Percentiles rank a stretch among this genome's conserved stretches.
Evolutionary conservation across 1,140 invertebrate species (phyloP).

Genomic region (Drosophila chauvacae): DNA sequence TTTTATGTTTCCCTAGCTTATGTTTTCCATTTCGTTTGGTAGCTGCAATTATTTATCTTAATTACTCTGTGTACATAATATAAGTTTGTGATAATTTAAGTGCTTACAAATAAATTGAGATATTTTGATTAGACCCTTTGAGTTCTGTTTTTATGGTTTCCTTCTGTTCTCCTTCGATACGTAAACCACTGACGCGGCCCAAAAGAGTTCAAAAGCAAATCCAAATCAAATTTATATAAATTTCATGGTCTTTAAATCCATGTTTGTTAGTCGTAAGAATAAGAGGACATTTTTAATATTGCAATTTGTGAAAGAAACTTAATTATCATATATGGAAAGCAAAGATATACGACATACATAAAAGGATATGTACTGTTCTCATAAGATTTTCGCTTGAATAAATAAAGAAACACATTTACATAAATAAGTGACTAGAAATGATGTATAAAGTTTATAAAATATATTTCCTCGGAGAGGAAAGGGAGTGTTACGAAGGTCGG

Average conservation of each 20-base stretch:
- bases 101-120: constrained; percentile 62
- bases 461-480: not conserved
- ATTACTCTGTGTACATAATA: constrained; percentile 53
- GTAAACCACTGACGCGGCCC: constrained; percentile 36
- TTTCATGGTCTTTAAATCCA: constrained; percentile 25
- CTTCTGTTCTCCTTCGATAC: constrained; percentile 26
- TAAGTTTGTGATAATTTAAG: constrained; percentile 80
- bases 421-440: not conserved
- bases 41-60: constrained; percentile 61
- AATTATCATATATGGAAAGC: constrained; percentile 46
- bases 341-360: constrained; percentile 52
- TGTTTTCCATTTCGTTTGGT: constrained; percentile 42
- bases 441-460: not conserved
- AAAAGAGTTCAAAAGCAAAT: constrained; percentile 48
- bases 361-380: constrained; percentile 40
- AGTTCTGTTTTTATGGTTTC: constrained; percentile 18
- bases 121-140: constrained; percentile 44
- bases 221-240: constrained; percentile 53
- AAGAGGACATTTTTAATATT: constrained; percentile 68
- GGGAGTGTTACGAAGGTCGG: not conserved
- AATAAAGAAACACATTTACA: constrained; percentile 27
- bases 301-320: constrained; percentile 56
- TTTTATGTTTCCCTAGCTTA: constrained; percentile 51
- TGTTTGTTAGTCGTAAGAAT: constrained; percentile 54
- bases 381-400: constrained; percentile 52